These are phyloP conservation scores for Lonchura striata DNA, from an alignment of 2,113 vertebrate species.

Conservation along the genomic window DNA sequence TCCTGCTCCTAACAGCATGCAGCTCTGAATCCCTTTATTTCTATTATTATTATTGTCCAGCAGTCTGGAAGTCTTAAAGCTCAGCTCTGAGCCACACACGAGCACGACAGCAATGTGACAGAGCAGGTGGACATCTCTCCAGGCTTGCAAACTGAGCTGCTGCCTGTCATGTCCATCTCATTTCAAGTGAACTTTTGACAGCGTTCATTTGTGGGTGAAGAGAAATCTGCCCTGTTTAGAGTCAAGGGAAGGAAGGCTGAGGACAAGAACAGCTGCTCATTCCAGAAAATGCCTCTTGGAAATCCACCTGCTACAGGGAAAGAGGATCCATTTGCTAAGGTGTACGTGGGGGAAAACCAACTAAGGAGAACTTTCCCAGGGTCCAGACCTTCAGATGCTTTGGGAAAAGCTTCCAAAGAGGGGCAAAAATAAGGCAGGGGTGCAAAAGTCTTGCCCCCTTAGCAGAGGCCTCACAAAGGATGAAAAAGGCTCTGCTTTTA, in stretches of 20 bases:
- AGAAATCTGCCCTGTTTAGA: not conserved
- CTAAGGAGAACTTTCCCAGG: not conserved
- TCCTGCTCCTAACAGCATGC: not conserved
- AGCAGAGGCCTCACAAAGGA: not conserved
- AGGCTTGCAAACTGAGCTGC: not conserved
- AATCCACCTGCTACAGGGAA: not conserved
- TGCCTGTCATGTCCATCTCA: not conserved
- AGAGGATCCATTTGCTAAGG: not conserved
- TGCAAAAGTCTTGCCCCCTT: not conserved
- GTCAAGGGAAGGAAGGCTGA: not conserved
- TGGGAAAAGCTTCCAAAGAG: not conserved
- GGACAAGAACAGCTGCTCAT: constrained; percentile 17
- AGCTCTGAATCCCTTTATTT: not conserved
- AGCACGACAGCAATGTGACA: not conserved
- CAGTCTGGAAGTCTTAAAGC: not conserved
- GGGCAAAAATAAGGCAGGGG: not conserved
- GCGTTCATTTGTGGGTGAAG: not conserved
- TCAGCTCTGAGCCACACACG: not conserved
- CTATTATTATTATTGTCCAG: not conserved
- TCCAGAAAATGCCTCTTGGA: not conserved
- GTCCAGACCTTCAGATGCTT: not conserved
- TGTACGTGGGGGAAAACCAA: not conserved
- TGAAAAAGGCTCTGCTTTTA: not conserved
- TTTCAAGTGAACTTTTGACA: not conserved
- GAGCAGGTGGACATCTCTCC: not conserved